These are phyloP conservation scores for Aphis craccivora DNA, from an alignment of 1,140 invertebrate species.

Conservation along the genomic window DNA sequence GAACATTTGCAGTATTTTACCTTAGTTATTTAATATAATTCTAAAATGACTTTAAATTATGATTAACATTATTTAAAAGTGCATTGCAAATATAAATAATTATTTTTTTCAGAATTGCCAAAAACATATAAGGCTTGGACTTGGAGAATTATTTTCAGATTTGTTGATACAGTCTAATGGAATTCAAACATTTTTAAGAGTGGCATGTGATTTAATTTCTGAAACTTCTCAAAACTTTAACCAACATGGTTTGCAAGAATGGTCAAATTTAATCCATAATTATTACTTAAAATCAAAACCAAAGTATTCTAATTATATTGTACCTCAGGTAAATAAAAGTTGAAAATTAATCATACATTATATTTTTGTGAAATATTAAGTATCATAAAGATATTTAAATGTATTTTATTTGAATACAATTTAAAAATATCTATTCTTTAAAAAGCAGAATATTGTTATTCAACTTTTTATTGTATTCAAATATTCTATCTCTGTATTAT, in stretches of 20 bases:
- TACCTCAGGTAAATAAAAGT: constrained; percentile 41
- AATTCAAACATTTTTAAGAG: constrained; percentile 34
- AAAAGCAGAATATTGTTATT: background rate
- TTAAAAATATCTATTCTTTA: background rate
- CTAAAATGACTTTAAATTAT: too few species aligned
- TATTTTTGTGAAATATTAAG: background rate
- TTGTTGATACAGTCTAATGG: background rate
- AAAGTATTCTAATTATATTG: background rate
- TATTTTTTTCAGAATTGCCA: constrained; percentile 28
- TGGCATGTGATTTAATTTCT: constrained; percentile 27
- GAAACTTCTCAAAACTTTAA: constrained; percentile 7
- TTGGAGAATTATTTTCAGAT: background rate
- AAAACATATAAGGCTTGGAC: constrained; percentile 23
- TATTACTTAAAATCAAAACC: constrained; percentile 32
- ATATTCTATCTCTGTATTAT: background rate
- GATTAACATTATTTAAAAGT: too few species aligned
- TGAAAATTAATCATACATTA: background rate
- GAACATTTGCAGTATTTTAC: background rate
- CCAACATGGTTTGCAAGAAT: background rate
- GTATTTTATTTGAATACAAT: background rate
- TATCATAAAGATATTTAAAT: background rate
- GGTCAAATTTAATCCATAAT: constrained; percentile 34
- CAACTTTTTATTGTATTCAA: background rate
- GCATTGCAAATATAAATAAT: background rate
- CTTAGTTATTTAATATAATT: background rate